Percentiles rank a stretch among this genome's conserved stretches.
Evolutionary conservation across 2,888 invertebrate genomes (phyloP).

Genomic region (Drosophila nigricruria): DNA sequence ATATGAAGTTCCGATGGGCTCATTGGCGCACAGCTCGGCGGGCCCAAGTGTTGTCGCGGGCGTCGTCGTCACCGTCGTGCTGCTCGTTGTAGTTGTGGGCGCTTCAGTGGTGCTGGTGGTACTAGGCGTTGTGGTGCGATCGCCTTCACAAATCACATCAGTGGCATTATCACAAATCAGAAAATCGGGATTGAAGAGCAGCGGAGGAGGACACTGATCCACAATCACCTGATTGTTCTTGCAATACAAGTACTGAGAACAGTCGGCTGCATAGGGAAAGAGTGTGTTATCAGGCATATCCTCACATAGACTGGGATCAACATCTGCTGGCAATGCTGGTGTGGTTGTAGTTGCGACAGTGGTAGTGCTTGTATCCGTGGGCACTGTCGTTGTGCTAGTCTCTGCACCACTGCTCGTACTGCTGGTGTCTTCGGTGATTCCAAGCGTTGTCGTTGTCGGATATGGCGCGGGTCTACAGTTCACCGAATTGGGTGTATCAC

Average conservation of each 20-base stretch:
- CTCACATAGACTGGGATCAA: slow-evolving; percentile 50
- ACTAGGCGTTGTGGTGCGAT: slow-evolving; percentile 50
- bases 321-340: slow-evolving; percentile 49
- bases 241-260: slow-evolving; percentile 69
- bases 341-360: slow-evolving; percentile 31
- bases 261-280: slow-evolving; percentile 68
- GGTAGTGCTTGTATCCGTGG: slow-evolving; percentile 18
- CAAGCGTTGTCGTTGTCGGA: slow-evolving; percentile 41
- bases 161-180: slow-evolving; percentile 66
- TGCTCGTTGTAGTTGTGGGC: slow-evolving; percentile 35
- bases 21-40: slow-evolving; percentile 47
- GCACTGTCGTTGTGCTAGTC: slow-evolving; percentile 13
- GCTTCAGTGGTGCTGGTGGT: slow-evolving; percentile 39
- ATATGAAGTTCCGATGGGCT: slow-evolving; percentile 34
- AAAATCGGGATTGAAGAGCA: slow-evolving; percentile 66
- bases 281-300: slow-evolving; percentile 43
- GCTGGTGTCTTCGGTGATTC: slow-evolving; percentile 7
- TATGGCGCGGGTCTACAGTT: slow-evolving; percentile 45
- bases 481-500: slow-evolving; percentile 66
- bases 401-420: neutral
- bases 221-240: slow-evolving; percentile 42
- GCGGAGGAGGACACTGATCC: slow-evolving; percentile 49
- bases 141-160: slow-evolving; percentile 60
- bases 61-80: slow-evolving; percentile 37
- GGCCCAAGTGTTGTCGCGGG: slow-evolving; percentile 49